Evolutionary conservation across 2,797 vertebrate genomes (phyloP).

Genomic region (Sebastes diaconus): DNA sequence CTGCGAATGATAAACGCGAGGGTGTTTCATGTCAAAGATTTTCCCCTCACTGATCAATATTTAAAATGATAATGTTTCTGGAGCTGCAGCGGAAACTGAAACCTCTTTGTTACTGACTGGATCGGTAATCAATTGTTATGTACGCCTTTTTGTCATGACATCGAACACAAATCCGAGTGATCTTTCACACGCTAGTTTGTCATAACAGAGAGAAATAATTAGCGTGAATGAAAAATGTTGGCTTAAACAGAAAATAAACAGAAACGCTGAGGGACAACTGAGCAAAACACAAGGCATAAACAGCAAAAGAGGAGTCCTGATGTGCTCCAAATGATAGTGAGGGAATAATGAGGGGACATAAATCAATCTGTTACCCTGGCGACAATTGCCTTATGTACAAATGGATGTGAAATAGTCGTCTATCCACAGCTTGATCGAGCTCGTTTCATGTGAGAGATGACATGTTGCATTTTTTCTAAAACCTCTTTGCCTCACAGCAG

Average conservation of each 20-base stretch:
- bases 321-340: conserved; percentile 29
- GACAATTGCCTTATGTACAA: conserved; percentile 83
- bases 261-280: not conserved
- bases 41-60: conserved; percentile 40
- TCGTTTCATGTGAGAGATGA: conserved; percentile 80
- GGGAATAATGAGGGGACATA: conserved; percentile 47
- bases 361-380: conserved; percentile 86
- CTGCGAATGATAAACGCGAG: not conserved
- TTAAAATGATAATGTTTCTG: conserved; percentile 27
- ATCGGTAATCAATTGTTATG: conserved; percentile 65
- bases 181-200: conserved; percentile 38
- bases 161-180: conserved; percentile 5
- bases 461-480: conserved; percentile 81
- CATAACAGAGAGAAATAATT: conserved; percentile 43
- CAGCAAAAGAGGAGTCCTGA: conserved; percentile 1
- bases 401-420: conserved; percentile 81
- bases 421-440: conserved; percentile 77
- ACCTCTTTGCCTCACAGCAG: conserved; percentile 86
- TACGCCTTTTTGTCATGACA: conserved; percentile 60
- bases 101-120: conserved; percentile 19
- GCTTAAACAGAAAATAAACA: conserved; percentile 9
- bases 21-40: conserved; percentile 33
- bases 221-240: conserved; percentile 2
- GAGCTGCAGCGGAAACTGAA: conserved; percentile 22
- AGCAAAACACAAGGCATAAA: not conserved